Base-by-base conservation (phyloP, 92 coral and sea anemone species). In the Parazoanthus swiftii region DNA sequence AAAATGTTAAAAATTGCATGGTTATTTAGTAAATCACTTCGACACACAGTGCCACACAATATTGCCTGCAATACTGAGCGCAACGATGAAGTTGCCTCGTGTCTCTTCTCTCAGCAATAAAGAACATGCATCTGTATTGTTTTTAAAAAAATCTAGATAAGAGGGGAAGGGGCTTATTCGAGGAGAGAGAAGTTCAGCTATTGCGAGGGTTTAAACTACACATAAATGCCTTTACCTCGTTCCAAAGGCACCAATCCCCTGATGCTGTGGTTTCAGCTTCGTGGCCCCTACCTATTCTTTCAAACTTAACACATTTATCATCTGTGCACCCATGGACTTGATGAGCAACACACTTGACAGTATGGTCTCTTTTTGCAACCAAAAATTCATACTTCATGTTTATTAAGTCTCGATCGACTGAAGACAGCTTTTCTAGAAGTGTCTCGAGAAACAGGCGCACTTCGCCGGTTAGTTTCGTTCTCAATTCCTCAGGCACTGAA, bases 381-480 rank as follows among this genome's bases (percentile, higher is more conserved):
- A 6, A 14, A 13, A 77, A 77, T 3, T 4, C 83, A 18, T n/a
- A 79, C 20, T n/a, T 79, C 38, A 50, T 79, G 56, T 79, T 26
- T 21, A 15, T 29, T 1, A 79, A 14, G 16, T 51, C 15, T 79
- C 26, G 39, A 5, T 20, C 26, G 2, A 38, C n/a, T 36, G 14
- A 23, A 43, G 35, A 21, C 16, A 46, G 81, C 65, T 33, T 21
- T 21, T 79, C n/a, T 15, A 79, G 7, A 79, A 54, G 11, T 51
- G 71, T 54, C 54, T 79, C 83, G 10, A 79, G 83, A 54, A 79
- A 79, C 83, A 33, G 67, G 43, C 83, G 83, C 58, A 79, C 58
- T 54, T 79, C 68, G 33, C 83, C 83, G 2, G 67, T 79, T 3
- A 79, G 71, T 6, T 10, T 35, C 46, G 1, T 79, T n/a, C 65